Conservation (phyloP, 2,888 invertebrate species). For the Corbicula japonica region DNA sequence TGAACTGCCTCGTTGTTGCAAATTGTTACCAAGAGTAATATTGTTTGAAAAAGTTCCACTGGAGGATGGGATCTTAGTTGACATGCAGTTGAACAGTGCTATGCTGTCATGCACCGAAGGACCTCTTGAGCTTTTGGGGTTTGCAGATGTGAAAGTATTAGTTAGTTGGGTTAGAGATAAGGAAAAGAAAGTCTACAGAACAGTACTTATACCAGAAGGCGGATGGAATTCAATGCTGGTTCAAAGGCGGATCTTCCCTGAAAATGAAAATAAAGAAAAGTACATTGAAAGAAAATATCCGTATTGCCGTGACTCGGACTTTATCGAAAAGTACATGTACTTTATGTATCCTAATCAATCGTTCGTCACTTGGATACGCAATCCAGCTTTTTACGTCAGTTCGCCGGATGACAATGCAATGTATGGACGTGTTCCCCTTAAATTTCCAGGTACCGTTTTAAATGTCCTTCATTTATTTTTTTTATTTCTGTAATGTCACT, state of each 20-base stretch:
- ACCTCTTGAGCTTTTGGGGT: background rate
- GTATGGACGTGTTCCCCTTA: too few relatives aligned
- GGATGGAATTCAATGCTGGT: background rate
- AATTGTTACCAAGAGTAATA: background rate
- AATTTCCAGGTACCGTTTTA: too few relatives aligned
- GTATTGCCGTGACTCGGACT: background rate
- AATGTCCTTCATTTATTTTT: too few relatives aligned
- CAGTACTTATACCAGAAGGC: background rate
- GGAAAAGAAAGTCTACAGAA: background rate
- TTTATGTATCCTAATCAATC: background rate
- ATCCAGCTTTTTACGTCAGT: too few relatives aligned
- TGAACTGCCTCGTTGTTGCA: background rate
- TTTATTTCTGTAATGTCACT: too few relatives aligned
- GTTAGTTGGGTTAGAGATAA: background rate
- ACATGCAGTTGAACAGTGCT: slow-evolving; percentile 1
- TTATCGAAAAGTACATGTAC: background rate
- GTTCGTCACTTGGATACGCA: background rate
- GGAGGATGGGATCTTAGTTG: background rate
- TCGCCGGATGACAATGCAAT: too few relatives aligned
- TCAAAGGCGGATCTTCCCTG: background rate
- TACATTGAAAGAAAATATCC: background rate
- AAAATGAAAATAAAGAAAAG: background rate
- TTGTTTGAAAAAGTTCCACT: slow-evolving; percentile 1
- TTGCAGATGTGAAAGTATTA: background rate
- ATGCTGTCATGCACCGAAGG: background rate